These are phyloP conservation scores for Irena cyanogastra DNA, from an alignment of 2,113 vertebrate genomes.

Conservation along the genomic window DNA sequence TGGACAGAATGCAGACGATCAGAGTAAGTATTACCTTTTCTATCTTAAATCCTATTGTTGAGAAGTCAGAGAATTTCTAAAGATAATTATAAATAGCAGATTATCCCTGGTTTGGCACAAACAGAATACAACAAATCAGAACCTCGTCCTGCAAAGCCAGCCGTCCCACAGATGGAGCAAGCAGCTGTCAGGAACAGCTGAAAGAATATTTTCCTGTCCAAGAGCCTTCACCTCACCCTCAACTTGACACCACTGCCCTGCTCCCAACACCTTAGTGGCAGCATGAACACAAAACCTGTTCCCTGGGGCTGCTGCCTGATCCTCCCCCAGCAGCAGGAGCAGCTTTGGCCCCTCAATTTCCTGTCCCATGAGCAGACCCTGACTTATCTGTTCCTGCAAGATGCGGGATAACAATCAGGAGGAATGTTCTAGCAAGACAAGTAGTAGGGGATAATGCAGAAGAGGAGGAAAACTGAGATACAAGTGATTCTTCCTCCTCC, in stretches of 20 bases:
- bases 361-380: background rate
- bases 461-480: background rate
- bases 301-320: background rate
- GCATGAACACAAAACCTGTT: background rate
- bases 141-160: background rate
- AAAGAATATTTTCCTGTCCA: background rate
- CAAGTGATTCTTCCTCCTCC: background rate
- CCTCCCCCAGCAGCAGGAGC: background rate
- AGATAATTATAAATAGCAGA: background rate
- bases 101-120: background rate
- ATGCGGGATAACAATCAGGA: background rate
- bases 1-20: background rate
- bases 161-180: background rate
- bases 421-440: background rate
- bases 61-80: background rate
- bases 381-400: background rate
- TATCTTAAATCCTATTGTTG: background rate
- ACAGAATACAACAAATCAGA: background rate
- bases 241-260: background rate
- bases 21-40: background rate
- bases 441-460: background rate
- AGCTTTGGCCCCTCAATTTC: background rate
- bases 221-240: background rate
- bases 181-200: constrained; percentile 53
- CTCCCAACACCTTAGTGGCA: background rate